These are phyloP conservation scores for Agrochola circellaris DNA, from an alignment of 2,888 invertebrate species.

Conservation along the genomic window DNA sequence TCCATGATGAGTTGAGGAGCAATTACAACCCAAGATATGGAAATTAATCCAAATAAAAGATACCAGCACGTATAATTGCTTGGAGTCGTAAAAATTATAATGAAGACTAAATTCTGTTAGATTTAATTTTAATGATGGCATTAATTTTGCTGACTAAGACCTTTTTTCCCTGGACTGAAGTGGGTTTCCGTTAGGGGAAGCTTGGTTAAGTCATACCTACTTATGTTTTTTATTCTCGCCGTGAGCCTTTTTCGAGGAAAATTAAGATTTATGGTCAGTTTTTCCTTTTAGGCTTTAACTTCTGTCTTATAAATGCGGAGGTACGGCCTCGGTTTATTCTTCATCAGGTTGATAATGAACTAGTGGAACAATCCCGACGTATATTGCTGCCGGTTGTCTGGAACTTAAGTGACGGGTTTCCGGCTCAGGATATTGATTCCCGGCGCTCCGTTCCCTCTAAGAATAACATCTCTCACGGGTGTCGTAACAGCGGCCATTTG, in stretches of 20 bases:
- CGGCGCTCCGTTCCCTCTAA: conserved; percentile 12
- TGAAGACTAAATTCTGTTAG: conserved; percentile 49
- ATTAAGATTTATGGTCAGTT: conserved; percentile 59
- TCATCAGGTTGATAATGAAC: conserved; percentile 40
- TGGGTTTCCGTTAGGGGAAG: conserved; percentile 28
- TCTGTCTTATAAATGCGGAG: conserved; percentile 46
- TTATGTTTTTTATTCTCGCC: conserved; percentile 60
- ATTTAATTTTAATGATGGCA: conserved; percentile 48
- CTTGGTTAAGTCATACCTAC: conserved; percentile 43
- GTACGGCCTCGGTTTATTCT: conserved; percentile 44
- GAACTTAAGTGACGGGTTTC: conserved; percentile 43
- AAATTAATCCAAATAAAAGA: conserved; percentile 55
- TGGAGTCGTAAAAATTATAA: conserved; percentile 45
- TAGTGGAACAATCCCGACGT: conserved; percentile 21
- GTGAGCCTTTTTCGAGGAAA: conserved; percentile 47
- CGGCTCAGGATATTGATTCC: conserved; percentile 49
- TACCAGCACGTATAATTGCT: conserved; percentile 38
- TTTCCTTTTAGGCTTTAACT: conserved; percentile 48
- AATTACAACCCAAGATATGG: conserved; percentile 60
- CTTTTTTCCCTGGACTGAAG: conserved; percentile 26
- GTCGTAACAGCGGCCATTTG: conserved; percentile 50
- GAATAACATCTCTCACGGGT: conserved; percentile 40
- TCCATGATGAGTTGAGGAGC: conserved; percentile 28
- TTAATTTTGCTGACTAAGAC: conserved; percentile 45
- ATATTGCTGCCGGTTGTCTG: conserved; percentile 46